These are phyloP conservation scores for Tetrapedia diversipes DNA, from an alignment of 2,888 invertebrate species.

Conservation along the genomic window DNA sequence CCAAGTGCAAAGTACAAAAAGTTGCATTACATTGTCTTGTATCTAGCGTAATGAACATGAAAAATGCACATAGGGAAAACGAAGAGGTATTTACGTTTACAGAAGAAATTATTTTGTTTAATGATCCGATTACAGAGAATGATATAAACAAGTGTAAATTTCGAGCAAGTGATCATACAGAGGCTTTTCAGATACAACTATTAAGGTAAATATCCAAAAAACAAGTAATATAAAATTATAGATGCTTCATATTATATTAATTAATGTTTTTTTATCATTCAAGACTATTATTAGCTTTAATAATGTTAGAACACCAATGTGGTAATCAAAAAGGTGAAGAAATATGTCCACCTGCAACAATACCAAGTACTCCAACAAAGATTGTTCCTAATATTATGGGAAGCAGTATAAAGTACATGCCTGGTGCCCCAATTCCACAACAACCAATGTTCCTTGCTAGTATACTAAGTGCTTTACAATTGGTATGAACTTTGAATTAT, in stretches of 20 bases:
- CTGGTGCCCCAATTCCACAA: conserved; percentile 88
- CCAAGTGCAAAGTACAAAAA: conserved; percentile 92
- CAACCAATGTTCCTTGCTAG: conserved; percentile 93
- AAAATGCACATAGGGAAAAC: conserved; percentile 79
- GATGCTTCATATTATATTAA: neutral
- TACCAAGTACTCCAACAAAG: conserved; percentile 74
- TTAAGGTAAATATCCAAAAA: conserved; percentile 82
- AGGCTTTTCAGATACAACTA: conserved; percentile 88
- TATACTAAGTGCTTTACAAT: conserved; percentile 89
- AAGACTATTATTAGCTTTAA: conserved; percentile 88
- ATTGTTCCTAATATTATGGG: conserved; percentile 76
- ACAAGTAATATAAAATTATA: neutral
- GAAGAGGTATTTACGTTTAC: conserved; percentile 87
- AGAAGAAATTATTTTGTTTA: conserved; percentile 89
- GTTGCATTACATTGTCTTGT: conserved; percentile 91
- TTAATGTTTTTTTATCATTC: conserved; percentile 40
- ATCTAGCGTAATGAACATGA: conserved; percentile 88
- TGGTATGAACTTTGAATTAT: conserved; percentile 71
- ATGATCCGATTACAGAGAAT: conserved; percentile 84
- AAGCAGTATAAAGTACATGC: conserved; percentile 85
- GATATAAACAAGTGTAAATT: conserved; percentile 85
- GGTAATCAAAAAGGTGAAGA: conserved; percentile 84
- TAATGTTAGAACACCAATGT: conserved; percentile 90
- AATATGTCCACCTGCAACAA: conserved; percentile 64
- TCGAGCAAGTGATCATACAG: conserved; percentile 86